phyloP scores from a whole-genome alignment of 2,888 invertebrate species.

The Ryuthela nishihirai region DNA sequence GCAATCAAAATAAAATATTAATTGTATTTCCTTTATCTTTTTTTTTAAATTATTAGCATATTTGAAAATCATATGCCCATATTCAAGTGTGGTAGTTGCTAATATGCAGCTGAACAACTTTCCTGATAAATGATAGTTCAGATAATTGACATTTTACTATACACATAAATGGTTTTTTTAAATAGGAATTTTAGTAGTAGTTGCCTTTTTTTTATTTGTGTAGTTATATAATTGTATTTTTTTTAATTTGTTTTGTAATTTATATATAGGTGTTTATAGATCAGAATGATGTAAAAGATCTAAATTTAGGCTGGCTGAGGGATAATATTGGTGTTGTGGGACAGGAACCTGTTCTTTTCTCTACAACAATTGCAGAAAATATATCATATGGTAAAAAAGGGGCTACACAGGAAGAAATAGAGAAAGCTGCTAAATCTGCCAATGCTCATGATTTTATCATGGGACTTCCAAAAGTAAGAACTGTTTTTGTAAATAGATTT shows the following conservation, averaged over 20 bases:
- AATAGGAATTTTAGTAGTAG: not conserved
- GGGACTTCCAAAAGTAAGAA: constrained; percentile 33
- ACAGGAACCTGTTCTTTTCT: constrained; percentile 62
- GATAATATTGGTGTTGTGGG: constrained; percentile 51
- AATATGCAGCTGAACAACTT: too few relatives aligned
- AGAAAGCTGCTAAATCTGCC: constrained; percentile 66
- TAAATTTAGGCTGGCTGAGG: constrained; percentile 55
- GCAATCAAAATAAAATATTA: too few relatives aligned
- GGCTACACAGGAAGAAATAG: constrained; percentile 58
- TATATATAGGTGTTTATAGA: constrained; percentile 48
- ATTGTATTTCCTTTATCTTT: too few relatives aligned
- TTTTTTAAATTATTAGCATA: too few relatives aligned
- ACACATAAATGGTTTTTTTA: not conserved
- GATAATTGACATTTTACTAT: too few relatives aligned
- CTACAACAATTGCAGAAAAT: constrained; percentile 55
- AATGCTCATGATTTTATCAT: constrained; percentile 71
- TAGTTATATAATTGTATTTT: not conserved
- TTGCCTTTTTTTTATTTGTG: not conserved
- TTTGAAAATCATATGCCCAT: too few relatives aligned
- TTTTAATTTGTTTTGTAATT: not conserved
- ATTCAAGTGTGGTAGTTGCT: too few relatives aligned
- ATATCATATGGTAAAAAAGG: constrained; percentile 52
- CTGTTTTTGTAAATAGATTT: too few relatives aligned
- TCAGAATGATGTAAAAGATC: constrained; percentile 51
- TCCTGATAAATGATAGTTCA: too few relatives aligned